These are phyloP conservation scores for Todus mexicanus DNA, from an alignment of 2,797 vertebrate genomes.

Conservation along the genomic window DNA sequence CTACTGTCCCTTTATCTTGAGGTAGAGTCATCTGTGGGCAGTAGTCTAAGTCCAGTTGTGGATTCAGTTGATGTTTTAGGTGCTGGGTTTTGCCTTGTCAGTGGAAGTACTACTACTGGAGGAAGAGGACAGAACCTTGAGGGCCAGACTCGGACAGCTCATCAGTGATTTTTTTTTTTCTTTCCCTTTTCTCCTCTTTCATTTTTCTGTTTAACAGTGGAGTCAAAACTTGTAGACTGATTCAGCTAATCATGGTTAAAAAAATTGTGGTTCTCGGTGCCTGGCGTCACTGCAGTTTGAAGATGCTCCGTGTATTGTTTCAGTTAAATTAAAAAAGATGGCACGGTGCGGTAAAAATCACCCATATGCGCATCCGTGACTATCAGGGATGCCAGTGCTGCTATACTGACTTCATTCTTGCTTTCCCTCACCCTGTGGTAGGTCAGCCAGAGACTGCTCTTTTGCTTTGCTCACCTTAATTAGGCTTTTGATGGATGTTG, in stretches of 20 bases:
- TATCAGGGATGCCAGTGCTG: background rate
- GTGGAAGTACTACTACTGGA: no score
- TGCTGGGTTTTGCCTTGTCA: background rate
- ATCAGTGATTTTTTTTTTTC: no score
- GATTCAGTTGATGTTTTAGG: background rate
- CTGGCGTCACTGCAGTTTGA: background rate
- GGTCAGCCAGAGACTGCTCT: background rate
- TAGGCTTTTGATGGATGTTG: background rate
- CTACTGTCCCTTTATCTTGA: background rate
- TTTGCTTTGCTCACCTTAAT: background rate
- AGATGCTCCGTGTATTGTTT: background rate
- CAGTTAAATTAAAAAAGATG: background rate
- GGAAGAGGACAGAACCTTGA: background rate
- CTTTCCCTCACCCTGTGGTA: no score
- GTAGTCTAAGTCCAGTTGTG: background rate
- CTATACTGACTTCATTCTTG: background rate
- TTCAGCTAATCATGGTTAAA: background rate
- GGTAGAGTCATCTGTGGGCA: background rate
- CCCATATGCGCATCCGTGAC: accelerated
- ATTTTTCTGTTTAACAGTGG: background rate
- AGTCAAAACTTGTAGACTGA: background rate
- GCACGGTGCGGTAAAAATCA: background rate
- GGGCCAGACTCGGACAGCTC: background rate
- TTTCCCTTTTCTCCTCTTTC: background rate
- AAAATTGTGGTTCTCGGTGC: background rate